Evolutionary conservation across 2,113 vertebrate species (phyloP), one percentile per base, ranked within the genome.

Genomic region (Chloebia gouldiae): DNA sequence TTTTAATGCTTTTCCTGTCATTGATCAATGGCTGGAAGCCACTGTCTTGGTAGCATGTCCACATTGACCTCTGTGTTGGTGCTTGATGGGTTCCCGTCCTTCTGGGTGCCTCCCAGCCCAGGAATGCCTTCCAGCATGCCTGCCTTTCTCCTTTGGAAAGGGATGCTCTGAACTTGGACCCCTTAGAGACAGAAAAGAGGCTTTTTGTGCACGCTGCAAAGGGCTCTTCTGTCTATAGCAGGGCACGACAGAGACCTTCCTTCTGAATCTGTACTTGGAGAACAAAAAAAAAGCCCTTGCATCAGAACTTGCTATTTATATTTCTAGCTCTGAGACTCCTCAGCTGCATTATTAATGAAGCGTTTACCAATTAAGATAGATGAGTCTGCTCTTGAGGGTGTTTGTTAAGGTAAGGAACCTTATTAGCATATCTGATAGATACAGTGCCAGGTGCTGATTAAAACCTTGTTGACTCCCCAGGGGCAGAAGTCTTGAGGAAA

Each of bases 371-470:
- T 98, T 98, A 98, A 96, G 95, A 97, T 94, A 96, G 95, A 97
- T 97, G 97, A 98, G 96, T 93, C 96, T 96, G 92, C 97, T 98
- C 97, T 97, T 97, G 95, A 97, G 97, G 97, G 95, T 98, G 94
- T 98, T 98, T 98, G 97, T 97, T 98, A 96, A 97, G 97, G 97
- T 98, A 97, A 97, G 96, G 95, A 97, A 86, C 94, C 97, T 95
- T 81, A 97, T 98, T 98, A 98, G 94, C 97, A 98, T 98, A 98
- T 97, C 97, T 97, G 98, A 97, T 98, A 96, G 97, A 97, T 97
- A 93, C 71, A 86, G 94, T 94, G 94, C 90, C 92, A 93, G 92
- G 95, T 95, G 86, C 96, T 97, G 97, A 98, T 98, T 96, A 95
- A 95, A 97, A 95, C 80, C 92, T 88, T 12, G 5, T 65, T 15